Base-by-base conservation (phyloP, 2,888 invertebrate genomes). In the Proisotoma minuta region DNA sequence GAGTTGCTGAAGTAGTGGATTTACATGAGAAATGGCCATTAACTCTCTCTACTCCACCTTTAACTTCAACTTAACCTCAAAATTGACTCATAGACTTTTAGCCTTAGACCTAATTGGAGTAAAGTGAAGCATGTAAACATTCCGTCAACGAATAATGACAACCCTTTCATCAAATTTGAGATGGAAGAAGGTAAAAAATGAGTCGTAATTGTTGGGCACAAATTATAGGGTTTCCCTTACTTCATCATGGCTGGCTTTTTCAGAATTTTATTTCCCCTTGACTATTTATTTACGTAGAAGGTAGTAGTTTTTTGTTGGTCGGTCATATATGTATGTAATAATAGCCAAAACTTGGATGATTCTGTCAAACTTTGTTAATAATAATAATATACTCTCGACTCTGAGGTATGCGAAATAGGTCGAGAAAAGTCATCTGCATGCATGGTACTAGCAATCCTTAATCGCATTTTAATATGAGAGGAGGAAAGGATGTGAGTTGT, bases 381-480 rank as follows among this genome's bases (percentile, higher is more conserved):
- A 57, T 57, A 57, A 50, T 51, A 10, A 34, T 8, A 34, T 34
- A 34, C 15, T 39, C 5, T 27, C n/a, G 10, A 28, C 12, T 26
- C 34, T 43, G 24, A 24, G 22, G 3, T n/a, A 53, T 28, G 3
- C 48, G 12, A 54, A 34, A 47, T 48, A 24, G 50, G 50, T 27
- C 24, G n/a, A 58, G 50, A 34, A 22, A 15, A 34, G 34, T n/a
- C 43, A 43, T 20, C 43, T 43, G 43, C 43, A 43, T 43, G 10
- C 15, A n/a, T 43, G 15, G 10, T 4, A 43, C 43, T n/a, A n/a
- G n/a, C n/a, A n/a, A 52, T 52, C 54, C 65, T 69, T 71, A 71
- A 71, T 71, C 69, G 69, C 65, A 71, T 71, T 71, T 71, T 71
- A 71, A 71, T 71, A 71, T 69, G 66, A 66, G 63, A 43, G 10